Base-by-base conservation (phyloP, 2,797 vertebrate genomes). In the Acanthopagrus latus region DNA sequence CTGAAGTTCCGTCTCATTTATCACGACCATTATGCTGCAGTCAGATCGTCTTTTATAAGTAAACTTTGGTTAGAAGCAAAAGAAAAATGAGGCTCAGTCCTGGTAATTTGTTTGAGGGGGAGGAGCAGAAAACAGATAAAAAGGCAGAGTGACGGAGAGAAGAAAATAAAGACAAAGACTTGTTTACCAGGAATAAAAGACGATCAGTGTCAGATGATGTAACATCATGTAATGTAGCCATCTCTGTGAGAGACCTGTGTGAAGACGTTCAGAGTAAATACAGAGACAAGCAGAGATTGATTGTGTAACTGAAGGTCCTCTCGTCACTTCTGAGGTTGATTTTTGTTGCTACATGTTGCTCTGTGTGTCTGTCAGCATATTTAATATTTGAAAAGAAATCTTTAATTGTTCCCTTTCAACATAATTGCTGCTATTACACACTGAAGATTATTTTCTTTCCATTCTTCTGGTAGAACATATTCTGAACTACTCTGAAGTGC, bases 21-120 rank as follows among this genome's bases (percentile, higher is more conserved):
- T 80, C 64, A 72, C 44, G 58, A 69, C 71, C 64, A 78, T 78
- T 64, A 33, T 70, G 71, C 16, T 71, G 25, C 57, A 33, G 63
- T 81, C 56, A 55, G 18, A 58, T 51, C 33, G 47, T 73, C 33
- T 67, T 63, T 64, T 64, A 14, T 14, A 55, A 74, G 64, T 71
- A 69, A 79, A 75, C 38, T 27, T 83, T 77, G 48, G 41, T 64
- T 69, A 58, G 70, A 73, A 20, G 58, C n/a, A 55, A 54, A 52
- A 66, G 21, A 80, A 8, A 51, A 64, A 56, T 63, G 51, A 59
- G 9, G 1, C 25, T 64, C 47, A 8, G 44, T 44, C 10, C 16
- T 4, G n/a, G 65, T 52, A 12, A 75, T 74, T 55, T 33, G 27
- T 75, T 64, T 69, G 16, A 33, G 29, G 43, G 69, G 27, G 55